Percentiles rank a stretch among this genome's conserved stretches.
Conservation (phyloP, 2,888 invertebrate genomes). For the Cataglyphis altisquamis region DNA sequence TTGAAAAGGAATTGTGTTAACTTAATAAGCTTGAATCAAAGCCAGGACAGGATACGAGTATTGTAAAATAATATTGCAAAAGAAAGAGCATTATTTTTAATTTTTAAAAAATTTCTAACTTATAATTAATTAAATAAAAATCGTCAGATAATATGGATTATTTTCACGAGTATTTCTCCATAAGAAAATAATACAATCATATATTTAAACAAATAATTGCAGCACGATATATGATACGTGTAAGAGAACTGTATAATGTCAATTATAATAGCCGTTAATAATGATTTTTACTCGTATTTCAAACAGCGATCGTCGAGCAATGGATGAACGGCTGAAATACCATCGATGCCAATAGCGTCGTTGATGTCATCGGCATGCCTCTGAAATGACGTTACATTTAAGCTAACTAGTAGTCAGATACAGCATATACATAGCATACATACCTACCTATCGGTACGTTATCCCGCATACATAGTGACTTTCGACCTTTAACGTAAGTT, state of each 20-base stretch:
- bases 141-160: not conserved
- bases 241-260: not conserved
- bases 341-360: constrained; percentile 26
- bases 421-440: constrained; percentile 26
- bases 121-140: not conserved
- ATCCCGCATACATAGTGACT: constrained; percentile 35
- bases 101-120: not conserved
- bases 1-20: not conserved
- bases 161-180: not conserved
- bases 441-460: constrained; percentile 10
- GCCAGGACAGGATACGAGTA: not conserved
- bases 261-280: not conserved
- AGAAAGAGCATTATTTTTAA: not conserved
- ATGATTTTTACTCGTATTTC: constrained; percentile 14
- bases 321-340: constrained; percentile 6
- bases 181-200: not conserved
- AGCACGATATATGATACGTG: too few relatives aligned
- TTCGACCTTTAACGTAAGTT: constrained; percentile 61
- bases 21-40: constrained; percentile 24
- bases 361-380: constrained; percentile 43
- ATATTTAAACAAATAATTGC: constrained; percentile 6
- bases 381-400: constrained; percentile 52
- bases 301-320: constrained; percentile 7
- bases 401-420: constrained; percentile 34
- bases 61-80: not conserved